phyloP scores from a whole-genome alignment of 2,113 vertebrate species.

The Brachypodius melanocephalos region DNA sequence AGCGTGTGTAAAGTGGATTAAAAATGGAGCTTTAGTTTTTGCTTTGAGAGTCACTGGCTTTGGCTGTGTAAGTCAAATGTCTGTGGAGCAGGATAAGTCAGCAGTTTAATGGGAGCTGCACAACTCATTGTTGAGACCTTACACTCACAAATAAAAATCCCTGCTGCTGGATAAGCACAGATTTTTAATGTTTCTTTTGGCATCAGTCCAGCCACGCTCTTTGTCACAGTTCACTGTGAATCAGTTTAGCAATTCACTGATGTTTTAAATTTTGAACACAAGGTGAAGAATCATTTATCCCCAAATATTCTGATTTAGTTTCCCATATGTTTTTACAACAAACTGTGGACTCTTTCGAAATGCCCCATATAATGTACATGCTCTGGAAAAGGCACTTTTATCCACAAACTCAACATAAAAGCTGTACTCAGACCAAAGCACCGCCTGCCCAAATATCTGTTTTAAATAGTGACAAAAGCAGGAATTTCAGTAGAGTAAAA shows the following conservation, averaged over 20 bases:
- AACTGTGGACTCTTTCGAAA: neutral
- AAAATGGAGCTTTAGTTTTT: neutral
- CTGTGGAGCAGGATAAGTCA: neutral
- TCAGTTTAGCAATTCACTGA: neutral
- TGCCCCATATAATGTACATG: neutral
- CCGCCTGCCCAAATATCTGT: neutral
- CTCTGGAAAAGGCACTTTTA: neutral
- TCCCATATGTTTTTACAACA: neutral
- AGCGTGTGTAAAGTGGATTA: neutral
- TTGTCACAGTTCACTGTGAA: neutral
- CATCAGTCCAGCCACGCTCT: neutral
- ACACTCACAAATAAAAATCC: neutral
- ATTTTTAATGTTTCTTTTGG: neutral
- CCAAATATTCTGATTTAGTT: neutral
- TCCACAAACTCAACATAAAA: neutral
- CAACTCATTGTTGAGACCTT: neutral
- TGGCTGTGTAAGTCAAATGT: neutral
- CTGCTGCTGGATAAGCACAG: neutral
- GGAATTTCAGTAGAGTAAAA: neutral
- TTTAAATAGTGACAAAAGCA: neutral
- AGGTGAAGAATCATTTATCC: neutral
- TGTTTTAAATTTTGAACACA: conserved; percentile 22
- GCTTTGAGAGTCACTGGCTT: neutral
- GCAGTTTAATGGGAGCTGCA: neutral
- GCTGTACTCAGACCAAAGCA: neutral